Percentiles rank a stretch among this genome's conserved stretches.
These are phyloP conservation scores for Hirudinaria manillensis DNA, from an alignment of 2,888 invertebrate genomes.

Conservation along the genomic window DNA sequence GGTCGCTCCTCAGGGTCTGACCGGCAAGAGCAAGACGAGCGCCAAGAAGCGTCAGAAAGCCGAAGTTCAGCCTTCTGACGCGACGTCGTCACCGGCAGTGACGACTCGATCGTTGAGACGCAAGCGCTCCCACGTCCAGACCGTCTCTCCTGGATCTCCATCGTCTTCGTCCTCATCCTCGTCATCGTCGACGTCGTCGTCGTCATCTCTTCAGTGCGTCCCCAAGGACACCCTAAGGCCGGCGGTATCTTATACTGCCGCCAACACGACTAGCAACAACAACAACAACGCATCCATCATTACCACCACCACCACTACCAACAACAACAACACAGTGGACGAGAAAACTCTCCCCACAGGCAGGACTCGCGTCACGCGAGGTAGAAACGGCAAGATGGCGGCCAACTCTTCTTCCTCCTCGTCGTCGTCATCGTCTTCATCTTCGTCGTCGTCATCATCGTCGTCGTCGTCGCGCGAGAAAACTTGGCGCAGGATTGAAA, in stretches of 20 bases:
- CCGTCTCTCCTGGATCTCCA: not conserved
- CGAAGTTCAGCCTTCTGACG: not conserved
- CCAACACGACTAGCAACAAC: not conserved
- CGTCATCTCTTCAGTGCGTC: not conserved
- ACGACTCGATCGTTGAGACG: not conserved
- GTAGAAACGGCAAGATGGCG: not conserved
- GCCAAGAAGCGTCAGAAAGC: not conserved
- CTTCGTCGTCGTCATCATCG: constrained; percentile 21
- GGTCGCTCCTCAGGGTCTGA: not conserved
- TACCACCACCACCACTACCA: not conserved
- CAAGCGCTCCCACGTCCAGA: not conserved
- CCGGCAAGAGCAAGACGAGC: not conserved
- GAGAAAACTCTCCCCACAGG: not conserved
- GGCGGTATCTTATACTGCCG: not conserved
- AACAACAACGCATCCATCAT: not conserved
- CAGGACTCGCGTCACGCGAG: not conserved
- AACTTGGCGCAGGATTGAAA: constrained; percentile 76
- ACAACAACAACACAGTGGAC: not conserved
- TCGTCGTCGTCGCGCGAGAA: constrained; percentile 64
- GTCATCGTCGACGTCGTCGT: constrained; percentile 4
- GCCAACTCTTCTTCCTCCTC: not conserved
- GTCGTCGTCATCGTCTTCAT: constrained; percentile 19
- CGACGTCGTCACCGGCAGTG: not conserved
- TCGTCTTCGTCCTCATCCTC: constrained; percentile 13
- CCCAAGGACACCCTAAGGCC: not conserved